Conservation (phyloP, 2,797 vertebrate genomes). For the Periophthalmus magnuspinnatus region DNA sequence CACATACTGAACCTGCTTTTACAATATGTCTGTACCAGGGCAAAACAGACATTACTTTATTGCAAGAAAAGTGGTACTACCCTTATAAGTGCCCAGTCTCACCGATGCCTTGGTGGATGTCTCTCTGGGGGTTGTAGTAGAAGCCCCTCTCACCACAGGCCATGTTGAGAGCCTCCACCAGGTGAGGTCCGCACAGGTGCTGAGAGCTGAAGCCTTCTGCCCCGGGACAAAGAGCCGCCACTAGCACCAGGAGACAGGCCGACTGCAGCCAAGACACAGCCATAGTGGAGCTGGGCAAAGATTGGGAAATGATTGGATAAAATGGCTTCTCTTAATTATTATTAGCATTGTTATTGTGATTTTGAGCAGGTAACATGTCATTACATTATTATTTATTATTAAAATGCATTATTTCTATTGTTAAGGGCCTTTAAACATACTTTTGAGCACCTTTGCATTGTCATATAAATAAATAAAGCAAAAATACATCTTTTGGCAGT, state of each 20-base stretch:
- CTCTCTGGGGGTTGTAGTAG: slow-evolving; percentile 74
- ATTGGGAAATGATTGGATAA: no score
- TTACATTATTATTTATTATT: not conserved
- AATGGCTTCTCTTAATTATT: no score
- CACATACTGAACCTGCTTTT: no score
- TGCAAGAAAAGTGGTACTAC: no score
- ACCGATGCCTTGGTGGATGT: slow-evolving; percentile 71
- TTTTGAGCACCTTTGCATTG: no score
- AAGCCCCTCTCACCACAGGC: slow-evolving; percentile 82
- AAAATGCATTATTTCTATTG: no score
- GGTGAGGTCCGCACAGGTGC: slow-evolving; percentile 81
- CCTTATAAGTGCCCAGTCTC: slow-evolving; percentile 33
- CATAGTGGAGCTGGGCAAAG: slow-evolving; percentile 74
- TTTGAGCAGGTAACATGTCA: not conserved
- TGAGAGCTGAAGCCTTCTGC: slow-evolving; percentile 59
- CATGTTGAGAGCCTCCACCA: slow-evolving; percentile 84
- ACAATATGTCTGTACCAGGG: no score
- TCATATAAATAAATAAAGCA: no score
- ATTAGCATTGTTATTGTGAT: not conserved
- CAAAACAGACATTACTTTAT: no score
- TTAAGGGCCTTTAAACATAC: no score
- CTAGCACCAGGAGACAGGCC: slow-evolving; percentile 73
- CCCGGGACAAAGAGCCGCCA: slow-evolving; percentile 55
- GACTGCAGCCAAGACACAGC: slow-evolving; percentile 81
- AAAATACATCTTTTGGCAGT: no score